Evolutionary conservation across 1,140 invertebrate species (phyloP), one percentile per base, ranked within the genome.

Genomic region (Eciton burchellii): DNA sequence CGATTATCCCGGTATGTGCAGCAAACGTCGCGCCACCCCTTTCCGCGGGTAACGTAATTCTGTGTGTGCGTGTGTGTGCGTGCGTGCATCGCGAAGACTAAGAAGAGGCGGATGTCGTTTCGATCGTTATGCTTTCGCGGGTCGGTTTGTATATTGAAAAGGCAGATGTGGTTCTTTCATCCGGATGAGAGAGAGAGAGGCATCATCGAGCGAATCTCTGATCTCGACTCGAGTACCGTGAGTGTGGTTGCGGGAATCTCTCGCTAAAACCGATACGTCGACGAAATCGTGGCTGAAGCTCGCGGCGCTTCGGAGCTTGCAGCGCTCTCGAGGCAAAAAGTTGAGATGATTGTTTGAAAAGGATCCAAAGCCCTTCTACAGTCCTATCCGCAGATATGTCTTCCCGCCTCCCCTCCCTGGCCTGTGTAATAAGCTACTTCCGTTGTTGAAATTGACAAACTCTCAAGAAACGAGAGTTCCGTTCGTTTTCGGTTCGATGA

Each of bases 1-100:
- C 77, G 57, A 81, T 81, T 73, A 81, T 73, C 68, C 57, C 19
- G 68, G 68, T 19, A 74, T 81, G 56, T 74, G 56, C 57, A n/a
- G 68, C 74, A 81, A 81, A 74, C 35, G 79, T 71, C 60, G 68
- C 68, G 49, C 54, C 72, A 66, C 4, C 57, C 41, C 41, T n/a
- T 21, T 45, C 24, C 6, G 14, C 6, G 14, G 14, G 5, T 3
- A 14, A 2, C 26, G 19, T n/a, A n/a, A n/a, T 3, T 35, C 19
- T 49, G n/a, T 12, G 0, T 35, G 35, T 6, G 2, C 24, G 16
- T 29, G 24, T 29, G 6, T 35, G 35, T 35, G 5, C 52, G 35
- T 35, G 6, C 6, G n/a, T 6, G n/a, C n/a, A 9, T 21, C 24
- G 29, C 45, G 60, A 60, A 41, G 11, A 77, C 26, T 66, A n/a